Percentiles rank a stretch among this genome's conserved stretches.
phyloP scores from a whole-genome alignment of 1,140 invertebrate genomes.

The Tetramorium simillimum region DNA sequence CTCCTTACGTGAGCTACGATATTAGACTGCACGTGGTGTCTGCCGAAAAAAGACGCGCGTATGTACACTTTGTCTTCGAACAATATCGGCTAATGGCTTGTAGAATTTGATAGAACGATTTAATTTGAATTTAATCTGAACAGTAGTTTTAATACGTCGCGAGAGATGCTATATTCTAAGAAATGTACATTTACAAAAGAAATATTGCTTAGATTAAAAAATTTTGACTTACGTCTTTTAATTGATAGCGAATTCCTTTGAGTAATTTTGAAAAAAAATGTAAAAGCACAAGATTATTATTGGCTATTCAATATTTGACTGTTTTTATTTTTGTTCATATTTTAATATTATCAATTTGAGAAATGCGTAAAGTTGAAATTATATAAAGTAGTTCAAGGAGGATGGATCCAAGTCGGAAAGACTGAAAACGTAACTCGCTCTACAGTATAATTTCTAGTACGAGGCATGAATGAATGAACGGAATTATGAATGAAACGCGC shows the following conservation, averaged over 20 bases:
- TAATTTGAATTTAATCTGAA: neutral
- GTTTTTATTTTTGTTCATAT: neutral
- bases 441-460: neutral
- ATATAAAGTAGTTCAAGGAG: neutral
- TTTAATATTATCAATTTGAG: neutral
- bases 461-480: neutral
- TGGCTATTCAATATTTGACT: neutral
- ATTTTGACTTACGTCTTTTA: neutral
- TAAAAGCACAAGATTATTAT: neutral
- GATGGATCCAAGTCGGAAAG: neutral
- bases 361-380: neutral
- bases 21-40: neutral
- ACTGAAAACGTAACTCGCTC: neutral
- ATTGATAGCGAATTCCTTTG: neutral
- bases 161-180: too few relatives aligned
- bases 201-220: neutral
- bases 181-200: too few relatives aligned
- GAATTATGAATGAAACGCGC: neutral
- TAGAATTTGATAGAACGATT: neutral
- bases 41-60: neutral
- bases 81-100: neutral
- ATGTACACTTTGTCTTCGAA: neutral
- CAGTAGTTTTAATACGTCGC: too few relatives aligned
- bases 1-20: neutral
- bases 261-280: neutral